phyloP scores from a whole-genome alignment of 2,797 vertebrate genomes.

The Harpagifer antarcticus region DNA sequence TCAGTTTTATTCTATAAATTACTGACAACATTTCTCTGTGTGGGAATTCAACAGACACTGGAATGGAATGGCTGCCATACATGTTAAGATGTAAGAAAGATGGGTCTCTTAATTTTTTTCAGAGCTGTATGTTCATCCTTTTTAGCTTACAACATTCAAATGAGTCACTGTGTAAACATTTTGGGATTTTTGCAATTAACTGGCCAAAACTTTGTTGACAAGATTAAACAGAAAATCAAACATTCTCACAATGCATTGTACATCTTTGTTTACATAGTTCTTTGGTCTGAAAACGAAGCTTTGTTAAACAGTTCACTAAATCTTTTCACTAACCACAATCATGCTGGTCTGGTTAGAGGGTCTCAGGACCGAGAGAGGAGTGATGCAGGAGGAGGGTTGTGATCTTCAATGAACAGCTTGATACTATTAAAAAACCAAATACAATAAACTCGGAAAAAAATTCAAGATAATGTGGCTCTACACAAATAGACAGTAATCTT shows the following conservation, averaged over 20 bases:
- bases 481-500: neutral
- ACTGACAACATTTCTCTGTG: too few relatives aligned
- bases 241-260: neutral
- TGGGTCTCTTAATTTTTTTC: too few relatives aligned
- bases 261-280: too few relatives aligned
- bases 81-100: too few relatives aligned
- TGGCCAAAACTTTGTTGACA: neutral
- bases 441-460: neutral
- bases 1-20: too few relatives aligned
- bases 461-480: neutral
- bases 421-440: neutral
- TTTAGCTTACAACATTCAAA: conserved; percentile 14
- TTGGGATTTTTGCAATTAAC: too few relatives aligned
- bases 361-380: too few relatives aligned
- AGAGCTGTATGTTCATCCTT: neutral
- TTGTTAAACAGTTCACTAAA: neutral
- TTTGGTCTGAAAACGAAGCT: neutral
- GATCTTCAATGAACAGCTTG: neutral
- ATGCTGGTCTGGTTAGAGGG: too few relatives aligned
- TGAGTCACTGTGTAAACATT: neutral
- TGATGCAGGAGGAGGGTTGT: too few relatives aligned
- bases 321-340: too few relatives aligned
- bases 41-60: too few relatives aligned
- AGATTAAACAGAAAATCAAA: neutral
- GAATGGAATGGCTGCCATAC: too few relatives aligned